Evolutionary conservation across 2,113 vertebrate species (phyloP).

Genomic region (Anthoscopus minutus): DNA sequence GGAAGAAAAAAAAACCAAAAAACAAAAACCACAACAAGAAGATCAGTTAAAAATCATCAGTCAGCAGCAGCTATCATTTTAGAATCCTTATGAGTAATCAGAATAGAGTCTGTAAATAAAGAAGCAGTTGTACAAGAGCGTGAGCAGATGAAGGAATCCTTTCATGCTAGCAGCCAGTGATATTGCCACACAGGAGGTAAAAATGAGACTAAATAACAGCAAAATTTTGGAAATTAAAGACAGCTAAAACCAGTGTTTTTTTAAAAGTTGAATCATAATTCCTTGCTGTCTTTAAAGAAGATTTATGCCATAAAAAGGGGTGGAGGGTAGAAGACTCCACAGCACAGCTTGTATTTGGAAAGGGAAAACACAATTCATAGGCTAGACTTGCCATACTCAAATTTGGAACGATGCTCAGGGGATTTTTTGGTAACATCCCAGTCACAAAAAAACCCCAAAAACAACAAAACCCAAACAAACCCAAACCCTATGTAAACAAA

Average conservation of each 20-base stretch:
- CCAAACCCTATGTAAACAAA: not conserved
- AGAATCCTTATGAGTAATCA: conserved; percentile 34
- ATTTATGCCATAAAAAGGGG: not conserved
- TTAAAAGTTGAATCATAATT: not conserved
- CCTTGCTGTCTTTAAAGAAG: not conserved
- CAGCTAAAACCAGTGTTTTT: not conserved
- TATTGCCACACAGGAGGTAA: not conserved
- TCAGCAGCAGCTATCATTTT: not conserved
- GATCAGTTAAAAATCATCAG: conserved; percentile 32
- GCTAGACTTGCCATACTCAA: not conserved
- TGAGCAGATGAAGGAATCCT: conserved; percentile 27
- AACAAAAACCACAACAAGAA: not conserved
- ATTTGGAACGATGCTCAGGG: not conserved
- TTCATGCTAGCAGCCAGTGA: not conserved
- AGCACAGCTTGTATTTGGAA: not conserved
- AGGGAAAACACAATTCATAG: not conserved
- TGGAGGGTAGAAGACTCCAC: not conserved
- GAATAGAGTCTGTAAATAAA: conserved; percentile 31
- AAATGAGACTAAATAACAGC: not conserved
- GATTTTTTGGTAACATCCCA: not conserved
- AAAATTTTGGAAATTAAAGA: not conserved
- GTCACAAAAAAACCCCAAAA: not conserved
- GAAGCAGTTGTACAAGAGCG: not conserved
- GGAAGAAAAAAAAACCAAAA: not conserved
- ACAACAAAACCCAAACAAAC: not conserved